Evolutionary conservation across 1,140 invertebrate genomes (phyloP).

Genomic region (Mizuhopecten yessoensis): DNA sequence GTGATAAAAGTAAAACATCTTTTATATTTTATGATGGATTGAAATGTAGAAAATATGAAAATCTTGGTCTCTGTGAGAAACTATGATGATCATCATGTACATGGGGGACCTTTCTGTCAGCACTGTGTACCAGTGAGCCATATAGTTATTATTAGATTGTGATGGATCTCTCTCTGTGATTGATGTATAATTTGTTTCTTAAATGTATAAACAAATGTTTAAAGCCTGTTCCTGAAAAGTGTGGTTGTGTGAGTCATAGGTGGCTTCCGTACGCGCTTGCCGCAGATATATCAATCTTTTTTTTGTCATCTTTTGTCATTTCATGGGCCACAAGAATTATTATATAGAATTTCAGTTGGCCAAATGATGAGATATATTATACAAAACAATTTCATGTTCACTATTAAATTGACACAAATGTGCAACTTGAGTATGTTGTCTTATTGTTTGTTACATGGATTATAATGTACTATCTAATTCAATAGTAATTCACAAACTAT

Average conservation of each 20-base stretch:
- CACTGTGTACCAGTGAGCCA: background rate
- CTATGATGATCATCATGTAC: background rate
- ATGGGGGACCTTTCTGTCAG: background rate
- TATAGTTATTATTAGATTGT: slow-evolving; percentile 40
- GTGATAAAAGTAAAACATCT: background rate
- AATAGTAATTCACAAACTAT: too few relatives aligned
- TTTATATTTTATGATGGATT: background rate
- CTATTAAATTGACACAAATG: slow-evolving; percentile 39
- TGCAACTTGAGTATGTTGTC: background rate
- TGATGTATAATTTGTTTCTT: slow-evolving; percentile 34
- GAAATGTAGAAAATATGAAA: background rate
- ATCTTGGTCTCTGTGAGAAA: background rate
- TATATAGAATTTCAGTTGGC: slow-evolving; percentile 1
- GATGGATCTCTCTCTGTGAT: slow-evolving; percentile 32
- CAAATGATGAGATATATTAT: slow-evolving; percentile 40
- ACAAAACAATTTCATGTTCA: slow-evolving; percentile 36
- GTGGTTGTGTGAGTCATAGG: slow-evolving; percentile 14
- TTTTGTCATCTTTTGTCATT: background rate
- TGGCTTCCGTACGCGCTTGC: slow-evolving; percentile 30
- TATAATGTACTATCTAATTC: too few relatives aligned
- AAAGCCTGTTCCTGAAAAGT: slow-evolving; percentile 38
- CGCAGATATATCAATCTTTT: slow-evolving; percentile 15
- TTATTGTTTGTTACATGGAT: slow-evolving; percentile 17
- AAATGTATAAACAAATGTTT: slow-evolving; percentile 24
- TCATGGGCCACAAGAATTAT: background rate